A percentile compares a stretch with the other conserved stretches of the same genome.
phyloP scores from a whole-genome alignment of 1,140 invertebrate genomes.

The Neodiprion lecontei region DNA sequence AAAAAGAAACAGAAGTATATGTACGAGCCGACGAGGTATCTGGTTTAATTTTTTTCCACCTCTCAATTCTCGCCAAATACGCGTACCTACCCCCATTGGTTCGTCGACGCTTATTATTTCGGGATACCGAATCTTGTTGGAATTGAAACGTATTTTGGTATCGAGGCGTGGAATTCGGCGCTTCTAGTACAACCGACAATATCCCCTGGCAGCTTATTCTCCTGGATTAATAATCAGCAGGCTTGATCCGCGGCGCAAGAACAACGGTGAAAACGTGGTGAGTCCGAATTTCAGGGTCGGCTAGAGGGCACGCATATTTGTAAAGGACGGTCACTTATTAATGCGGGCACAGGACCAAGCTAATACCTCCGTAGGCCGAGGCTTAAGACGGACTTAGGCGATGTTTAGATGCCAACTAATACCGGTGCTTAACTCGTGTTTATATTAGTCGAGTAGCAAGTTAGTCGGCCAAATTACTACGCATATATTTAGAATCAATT shows the following conservation, averaged over 20 bases:
- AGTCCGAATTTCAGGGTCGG: not conserved
- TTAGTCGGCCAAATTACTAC: conserved; percentile 6
- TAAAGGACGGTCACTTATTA: conserved; percentile 44
- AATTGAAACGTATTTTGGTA: no score
- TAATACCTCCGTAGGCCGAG: conserved; percentile 37
- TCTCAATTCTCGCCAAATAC: no score
- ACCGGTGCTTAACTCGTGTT: conserved; percentile 17
- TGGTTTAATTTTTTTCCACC: not conserved
- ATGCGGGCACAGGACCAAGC: conserved; percentile 43
- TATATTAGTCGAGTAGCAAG: conserved; percentile 6
- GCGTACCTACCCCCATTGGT: no score
- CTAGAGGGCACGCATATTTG: conserved; percentile 28
- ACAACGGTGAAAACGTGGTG: not conserved
- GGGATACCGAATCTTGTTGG: no score
- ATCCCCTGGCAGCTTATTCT: no score
- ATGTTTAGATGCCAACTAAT: conserved; percentile 41
- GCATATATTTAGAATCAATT: conserved; percentile 9
- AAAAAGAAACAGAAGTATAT: not conserved
- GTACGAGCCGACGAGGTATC: not conserved
- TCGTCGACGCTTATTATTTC: no score
- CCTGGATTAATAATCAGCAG: no score
- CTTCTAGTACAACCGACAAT: no score
- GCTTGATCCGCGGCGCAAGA: no score
- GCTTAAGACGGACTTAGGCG: conserved; percentile 42
- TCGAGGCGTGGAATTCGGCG: no score